A percentile compares a stretch with the other conserved stretches of the same genome.
These are phyloP conservation scores for Erpetoichthys calabaricus DNA, from an alignment of 2,797 vertebrate species.

Conservation along the genomic window DNA sequence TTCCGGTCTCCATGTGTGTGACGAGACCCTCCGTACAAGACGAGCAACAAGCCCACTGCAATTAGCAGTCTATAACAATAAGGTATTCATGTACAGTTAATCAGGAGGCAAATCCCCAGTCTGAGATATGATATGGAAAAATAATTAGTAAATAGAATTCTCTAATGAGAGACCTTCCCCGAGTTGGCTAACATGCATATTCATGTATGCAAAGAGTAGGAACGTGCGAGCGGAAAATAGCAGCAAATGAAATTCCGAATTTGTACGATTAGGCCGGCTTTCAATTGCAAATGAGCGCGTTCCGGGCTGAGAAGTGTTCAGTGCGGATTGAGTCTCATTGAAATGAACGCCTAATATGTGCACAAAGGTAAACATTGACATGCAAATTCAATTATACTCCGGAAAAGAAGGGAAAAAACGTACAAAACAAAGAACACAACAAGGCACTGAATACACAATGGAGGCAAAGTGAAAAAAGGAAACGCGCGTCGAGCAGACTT, in stretches of 20 bases:
- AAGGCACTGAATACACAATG: no score
- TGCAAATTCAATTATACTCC: no score
- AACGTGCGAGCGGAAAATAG: neutral
- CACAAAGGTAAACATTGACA: no score
- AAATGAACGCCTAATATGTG: no score
- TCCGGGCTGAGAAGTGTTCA: no score
- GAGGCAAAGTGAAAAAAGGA: no score
- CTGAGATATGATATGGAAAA: neutral
- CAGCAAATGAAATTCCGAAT: neutral
- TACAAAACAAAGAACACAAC: no score
- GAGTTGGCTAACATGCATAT: slow-evolving; percentile 1
- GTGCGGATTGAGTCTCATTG: no score
- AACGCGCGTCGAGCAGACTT: no score
- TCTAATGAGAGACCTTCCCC: neutral
- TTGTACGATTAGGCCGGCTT: neutral
- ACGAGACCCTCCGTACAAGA: neutral
- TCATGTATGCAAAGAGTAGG: neutral
- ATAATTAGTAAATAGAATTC: neutral
- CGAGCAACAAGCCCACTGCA: neutral
- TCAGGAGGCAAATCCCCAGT: neutral
- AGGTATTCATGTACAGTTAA: neutral
- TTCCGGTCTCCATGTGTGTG: neutral
- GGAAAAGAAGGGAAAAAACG: no score
- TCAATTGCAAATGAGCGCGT: no score
- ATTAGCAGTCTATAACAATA: neutral